Percentiles rank a stretch among this genome's conserved stretches.
These are phyloP conservation scores for Butorides virescens DNA, from an alignment of 2,113 vertebrate genomes.

Conservation along the genomic window DNA sequence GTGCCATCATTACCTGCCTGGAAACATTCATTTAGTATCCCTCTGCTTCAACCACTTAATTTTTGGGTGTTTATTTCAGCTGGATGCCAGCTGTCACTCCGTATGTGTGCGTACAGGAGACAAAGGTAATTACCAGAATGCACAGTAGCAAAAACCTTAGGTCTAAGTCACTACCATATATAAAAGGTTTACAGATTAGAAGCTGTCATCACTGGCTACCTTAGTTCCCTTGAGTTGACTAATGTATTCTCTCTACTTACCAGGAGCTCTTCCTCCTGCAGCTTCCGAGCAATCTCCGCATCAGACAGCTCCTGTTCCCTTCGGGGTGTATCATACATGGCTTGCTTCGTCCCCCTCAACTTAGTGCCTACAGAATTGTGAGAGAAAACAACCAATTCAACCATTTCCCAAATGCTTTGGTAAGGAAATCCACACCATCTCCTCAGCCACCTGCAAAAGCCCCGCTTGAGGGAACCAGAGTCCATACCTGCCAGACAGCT, in stretches of 20 bases:
- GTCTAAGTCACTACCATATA: neutral
- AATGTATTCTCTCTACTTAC: constrained; percentile 62
- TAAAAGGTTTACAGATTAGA: neutral
- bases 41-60: neutral
- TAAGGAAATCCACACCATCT: neutral
- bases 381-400: neutral
- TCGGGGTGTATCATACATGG: constrained; percentile 69
- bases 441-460: neutral
- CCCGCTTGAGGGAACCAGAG: neutral
- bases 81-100: neutral
- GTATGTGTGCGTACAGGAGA: accelerated
- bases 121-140: neutral
- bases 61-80: neutral
- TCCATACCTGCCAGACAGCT: neutral
- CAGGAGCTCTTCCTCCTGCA: constrained; percentile 93
- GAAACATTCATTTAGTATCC: neutral
- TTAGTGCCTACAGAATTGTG: constrained; percentile 54
- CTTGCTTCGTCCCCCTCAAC: constrained; percentile 61
- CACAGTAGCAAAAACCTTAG: neutral
- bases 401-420: neutral
- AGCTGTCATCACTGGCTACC: neutral
- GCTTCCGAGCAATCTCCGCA: constrained; percentile 88
- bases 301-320: constrained; percentile 85
- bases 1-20: neutral
- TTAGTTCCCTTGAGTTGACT: neutral